These are phyloP conservation scores for Leptopilina drosophilae DNA, from an alignment of 2,888 invertebrate genomes.

Conservation along the genomic window DNA sequence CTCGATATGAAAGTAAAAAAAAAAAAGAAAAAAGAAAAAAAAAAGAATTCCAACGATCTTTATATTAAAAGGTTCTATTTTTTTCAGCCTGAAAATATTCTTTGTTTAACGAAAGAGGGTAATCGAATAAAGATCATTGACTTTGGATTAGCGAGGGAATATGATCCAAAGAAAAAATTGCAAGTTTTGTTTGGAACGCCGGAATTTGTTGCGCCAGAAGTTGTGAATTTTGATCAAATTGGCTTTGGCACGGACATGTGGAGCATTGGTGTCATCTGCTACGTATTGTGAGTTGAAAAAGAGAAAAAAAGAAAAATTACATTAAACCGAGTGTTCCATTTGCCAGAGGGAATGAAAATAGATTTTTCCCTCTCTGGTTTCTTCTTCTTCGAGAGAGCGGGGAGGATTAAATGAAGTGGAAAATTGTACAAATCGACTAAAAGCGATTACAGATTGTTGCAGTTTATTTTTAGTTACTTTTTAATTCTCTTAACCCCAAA, in stretches of 20 bases:
- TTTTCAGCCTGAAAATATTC: constrained; percentile 96
- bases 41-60: neutral
- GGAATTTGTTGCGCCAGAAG: constrained; percentile 99
- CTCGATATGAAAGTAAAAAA: constrained; percentile 94
- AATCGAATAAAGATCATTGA: constrained; percentile 99
- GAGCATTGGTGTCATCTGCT: constrained; percentile 98
- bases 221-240: constrained; percentile 98
- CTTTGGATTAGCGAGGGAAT: constrained; percentile 96
- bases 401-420: constrained; percentile 5
- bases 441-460: neutral
- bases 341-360: constrained; percentile 35
- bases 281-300: constrained; percentile 91
- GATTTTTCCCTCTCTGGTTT: neutral
- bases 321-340: neutral
- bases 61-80: neutral
- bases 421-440: constrained; percentile 7
- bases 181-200: constrained; percentile 98
- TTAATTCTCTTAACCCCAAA: no score
- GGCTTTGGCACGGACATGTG: constrained; percentile 98
- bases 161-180: constrained; percentile 93
- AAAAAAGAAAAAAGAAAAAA: no score
- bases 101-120: constrained; percentile 96
- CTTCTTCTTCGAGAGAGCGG: no score
- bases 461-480: no score
- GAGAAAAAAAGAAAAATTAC: neutral